Percentiles rank a stretch among this genome's conserved stretches.
Evolutionary conservation across 37 sponge, comb jelly and placozoan genomes (phyloP).

Genomic region (Hormiphora californensis): DNA sequence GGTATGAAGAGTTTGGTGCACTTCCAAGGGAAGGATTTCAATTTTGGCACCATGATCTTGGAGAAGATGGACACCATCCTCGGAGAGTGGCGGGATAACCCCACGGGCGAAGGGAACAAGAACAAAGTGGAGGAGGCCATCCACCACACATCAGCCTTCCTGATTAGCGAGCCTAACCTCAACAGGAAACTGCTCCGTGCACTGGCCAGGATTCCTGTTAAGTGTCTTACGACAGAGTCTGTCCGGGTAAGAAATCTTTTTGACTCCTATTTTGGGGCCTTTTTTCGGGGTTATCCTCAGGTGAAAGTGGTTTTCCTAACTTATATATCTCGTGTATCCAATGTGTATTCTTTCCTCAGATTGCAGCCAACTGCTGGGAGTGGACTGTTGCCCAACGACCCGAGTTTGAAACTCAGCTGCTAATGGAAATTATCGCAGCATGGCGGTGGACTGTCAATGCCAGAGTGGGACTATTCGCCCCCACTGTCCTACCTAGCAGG

Average conservation of each 20-base stretch:
- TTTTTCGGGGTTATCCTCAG: not conserved
- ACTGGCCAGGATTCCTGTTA: slow-evolving; percentile 31
- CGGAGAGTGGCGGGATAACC: not conserved
- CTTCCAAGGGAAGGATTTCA: slow-evolving; percentile 28
- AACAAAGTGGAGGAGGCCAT: not conserved
- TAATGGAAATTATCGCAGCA: slow-evolving; percentile 47
- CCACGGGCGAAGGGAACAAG: not conserved
- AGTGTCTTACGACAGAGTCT: slow-evolving; percentile 5
- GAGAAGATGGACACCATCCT: slow-evolving; percentile 29
- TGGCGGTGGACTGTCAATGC: slow-evolving; percentile 40
- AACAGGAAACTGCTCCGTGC: slow-evolving; percentile 23
- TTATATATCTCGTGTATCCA: not conserved
- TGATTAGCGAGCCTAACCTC: slow-evolving; percentile 9
- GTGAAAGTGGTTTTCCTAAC: not conserved
- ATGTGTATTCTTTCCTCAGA: not conserved
- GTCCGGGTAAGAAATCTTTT: not conserved
- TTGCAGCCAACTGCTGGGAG: slow-evolving; percentile 50
- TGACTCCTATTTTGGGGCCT: not conserved
- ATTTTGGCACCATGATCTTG: slow-evolving; percentile 22
- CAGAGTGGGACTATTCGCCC: slow-evolving; percentile 6
- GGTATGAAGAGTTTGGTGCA: slow-evolving; percentile 47
- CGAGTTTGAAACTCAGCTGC: slow-evolving; percentile 46
- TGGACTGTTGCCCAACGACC: slow-evolving; percentile 14
- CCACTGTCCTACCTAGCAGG: not conserved
- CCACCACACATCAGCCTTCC: slow-evolving; percentile 30